Evolutionary conservation across 2,797 vertebrate genomes (phyloP).

Genomic region (Rhabdomys pumilio): DNA sequence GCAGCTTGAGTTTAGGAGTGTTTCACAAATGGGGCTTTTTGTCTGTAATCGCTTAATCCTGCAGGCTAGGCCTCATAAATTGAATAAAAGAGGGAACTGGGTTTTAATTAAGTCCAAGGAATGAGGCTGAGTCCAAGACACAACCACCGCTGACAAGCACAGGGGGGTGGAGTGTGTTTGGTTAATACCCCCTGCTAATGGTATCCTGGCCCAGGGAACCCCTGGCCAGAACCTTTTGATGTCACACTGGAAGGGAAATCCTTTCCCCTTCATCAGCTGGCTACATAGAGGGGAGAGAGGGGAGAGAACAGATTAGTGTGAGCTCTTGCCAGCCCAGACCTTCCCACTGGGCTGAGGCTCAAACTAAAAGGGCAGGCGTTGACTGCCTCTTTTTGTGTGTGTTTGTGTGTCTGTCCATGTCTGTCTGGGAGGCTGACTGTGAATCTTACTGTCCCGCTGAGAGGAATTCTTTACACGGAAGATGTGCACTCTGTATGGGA

Average conservation of each 20-base stretch:
- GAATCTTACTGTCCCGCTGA: not conserved
- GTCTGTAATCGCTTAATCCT: conserved; percentile 99
- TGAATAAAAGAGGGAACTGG: conserved; percentile 94
- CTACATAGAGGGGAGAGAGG: not conserved
- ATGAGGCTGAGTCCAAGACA: conserved; percentile 91
- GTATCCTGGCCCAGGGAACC: conserved; percentile 81
- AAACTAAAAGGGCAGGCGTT: not conserved
- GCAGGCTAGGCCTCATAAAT: conserved; percentile 95
- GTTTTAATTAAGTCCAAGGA: conserved; percentile 98
- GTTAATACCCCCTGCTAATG: conserved; percentile 85
- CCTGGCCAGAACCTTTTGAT: conserved; percentile 86
- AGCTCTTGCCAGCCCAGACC: conserved; percentile 55
- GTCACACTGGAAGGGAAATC: conserved; percentile 79
- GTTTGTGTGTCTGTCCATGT: not conserved
- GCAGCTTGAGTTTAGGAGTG: conserved; percentile 95
- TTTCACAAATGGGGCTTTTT: conserved; percentile 96
- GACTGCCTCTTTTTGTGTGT: not conserved
- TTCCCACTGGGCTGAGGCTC: not conserved
- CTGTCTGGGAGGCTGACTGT: not conserved
- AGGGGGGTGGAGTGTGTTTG: conserved; percentile 88
- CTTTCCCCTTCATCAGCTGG: conserved; percentile 20
- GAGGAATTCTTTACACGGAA: conserved; percentile 10
- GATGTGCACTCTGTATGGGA: not conserved
- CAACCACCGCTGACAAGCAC: conserved; percentile 88
- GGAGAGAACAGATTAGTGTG: conserved; percentile 40